phyloP scores from a whole-genome alignment of 2,797 vertebrate genomes.

The Coregonus ussuriensis region DNA sequence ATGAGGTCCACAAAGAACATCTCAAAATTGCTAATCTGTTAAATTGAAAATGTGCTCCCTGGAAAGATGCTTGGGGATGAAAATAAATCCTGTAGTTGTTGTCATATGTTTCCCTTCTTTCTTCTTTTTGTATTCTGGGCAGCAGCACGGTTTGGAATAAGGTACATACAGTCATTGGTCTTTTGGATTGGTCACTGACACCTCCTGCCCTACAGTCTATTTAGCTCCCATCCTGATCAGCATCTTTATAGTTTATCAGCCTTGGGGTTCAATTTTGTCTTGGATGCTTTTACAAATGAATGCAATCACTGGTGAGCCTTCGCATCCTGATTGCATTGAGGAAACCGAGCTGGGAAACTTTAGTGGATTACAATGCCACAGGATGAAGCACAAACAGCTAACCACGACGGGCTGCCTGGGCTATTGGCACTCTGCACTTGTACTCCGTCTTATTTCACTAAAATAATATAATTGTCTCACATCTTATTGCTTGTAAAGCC shows the following conservation, averaged over 20 bases:
- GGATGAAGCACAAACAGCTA: conserved; percentile 89
- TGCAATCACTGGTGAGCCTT: conserved; percentile 98
- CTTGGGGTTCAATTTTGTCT: conserved; percentile 99
- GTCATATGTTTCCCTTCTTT: conserved; percentile 53
- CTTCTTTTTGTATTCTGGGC: conserved; percentile 85
- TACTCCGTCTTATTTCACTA: conserved; percentile 97
- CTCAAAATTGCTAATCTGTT: conserved; percentile 64
- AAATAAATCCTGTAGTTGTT: conserved; percentile 56
- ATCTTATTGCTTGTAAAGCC: conserved; percentile 95
- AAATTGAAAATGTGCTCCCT: conserved; percentile 58
- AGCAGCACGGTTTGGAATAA: conserved; percentile 86
- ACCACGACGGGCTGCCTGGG: conserved; percentile 73
- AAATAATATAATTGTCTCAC: conserved; percentile 97
- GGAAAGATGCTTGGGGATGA: conserved; percentile 57
- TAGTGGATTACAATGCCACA: conserved; percentile 98
- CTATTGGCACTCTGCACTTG: conserved; percentile 85
- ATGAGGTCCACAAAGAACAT: conserved; percentile 49
- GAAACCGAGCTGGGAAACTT: conserved; percentile 92
- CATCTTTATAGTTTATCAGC: conserved; percentile 99
- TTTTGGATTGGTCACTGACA: conserved; percentile 91
- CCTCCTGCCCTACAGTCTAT: conserved; percentile 95
- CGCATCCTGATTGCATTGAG: conserved; percentile 99
- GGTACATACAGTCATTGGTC: conserved; percentile 96
- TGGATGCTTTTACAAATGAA: conserved; percentile 99
- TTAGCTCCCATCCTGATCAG: conserved; percentile 97